Evolutionary conservation across 2,113 vertebrate species (phyloP).

Genomic region (Ranitomeya variabilis): DNA sequence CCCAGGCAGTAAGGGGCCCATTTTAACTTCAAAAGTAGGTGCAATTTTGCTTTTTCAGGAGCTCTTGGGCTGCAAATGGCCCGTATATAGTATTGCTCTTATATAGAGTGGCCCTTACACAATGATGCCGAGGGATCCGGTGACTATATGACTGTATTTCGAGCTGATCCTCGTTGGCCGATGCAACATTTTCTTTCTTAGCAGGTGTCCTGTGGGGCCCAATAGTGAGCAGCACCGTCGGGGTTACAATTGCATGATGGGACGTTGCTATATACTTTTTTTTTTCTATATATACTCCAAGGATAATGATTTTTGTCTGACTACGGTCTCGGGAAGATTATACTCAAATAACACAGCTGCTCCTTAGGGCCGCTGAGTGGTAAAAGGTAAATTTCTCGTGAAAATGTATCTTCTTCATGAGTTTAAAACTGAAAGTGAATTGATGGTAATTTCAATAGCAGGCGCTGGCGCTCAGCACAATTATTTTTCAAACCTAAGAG

Average conservation of each 20-base stretch:
- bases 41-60: too few relatives aligned
- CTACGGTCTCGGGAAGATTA: conserved; percentile 37
- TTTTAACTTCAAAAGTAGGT: too few relatives aligned
- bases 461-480: conserved; percentile 67
- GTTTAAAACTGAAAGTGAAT: conserved; percentile 66
- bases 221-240: not conserved
- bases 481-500: conserved; percentile 72
- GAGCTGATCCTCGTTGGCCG: too few relatives aligned
- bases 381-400: conserved; percentile 61
- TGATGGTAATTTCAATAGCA: conserved; percentile 73
- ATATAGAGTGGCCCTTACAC: too few relatives aligned
- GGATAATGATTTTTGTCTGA: conserved; percentile 36
- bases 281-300: not conserved
- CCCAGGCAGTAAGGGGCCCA: too few relatives aligned
- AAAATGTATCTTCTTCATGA: conserved; percentile 65
- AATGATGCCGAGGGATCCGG: too few relatives aligned
- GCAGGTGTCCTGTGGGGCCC: not conserved
- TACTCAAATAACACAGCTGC: conserved; percentile 49
- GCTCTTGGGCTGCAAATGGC: too few relatives aligned
- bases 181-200: too few relatives aligned
- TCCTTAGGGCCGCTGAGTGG: conserved; percentile 19
- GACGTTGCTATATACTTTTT: not conserved
- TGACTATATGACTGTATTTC: too few relatives aligned
- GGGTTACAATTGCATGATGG: not conserved
- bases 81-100: too few relatives aligned